Conservation (phyloP, 2,888 invertebrate genomes). For the Ctena decussata region DNA sequence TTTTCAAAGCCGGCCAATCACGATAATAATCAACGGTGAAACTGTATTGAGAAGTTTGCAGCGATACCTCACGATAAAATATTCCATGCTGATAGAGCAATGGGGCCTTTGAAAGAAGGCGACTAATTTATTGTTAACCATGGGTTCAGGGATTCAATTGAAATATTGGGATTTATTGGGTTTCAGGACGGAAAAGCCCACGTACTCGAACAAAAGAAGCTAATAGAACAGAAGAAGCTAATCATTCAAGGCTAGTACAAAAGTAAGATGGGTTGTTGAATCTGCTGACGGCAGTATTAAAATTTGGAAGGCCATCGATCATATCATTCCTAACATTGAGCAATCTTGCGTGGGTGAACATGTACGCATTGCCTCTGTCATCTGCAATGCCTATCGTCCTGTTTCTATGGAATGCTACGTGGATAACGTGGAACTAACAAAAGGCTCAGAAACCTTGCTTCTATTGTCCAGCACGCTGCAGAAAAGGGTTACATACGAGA, state of each 20-base stretch:
- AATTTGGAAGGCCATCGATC: not conserved
- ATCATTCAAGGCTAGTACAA: conserved; percentile 3
- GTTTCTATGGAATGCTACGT: no score
- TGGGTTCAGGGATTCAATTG: not conserved
- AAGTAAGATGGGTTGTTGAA: not conserved
- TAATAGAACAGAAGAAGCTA: not conserved
- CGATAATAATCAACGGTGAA: no score
- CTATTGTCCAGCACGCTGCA: not conserved
- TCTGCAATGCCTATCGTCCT: not conserved
- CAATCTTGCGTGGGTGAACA: not conserved
- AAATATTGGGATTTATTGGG: not conserved
- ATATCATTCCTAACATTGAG: not conserved
- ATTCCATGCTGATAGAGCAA: no score
- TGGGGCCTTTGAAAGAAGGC: no score
- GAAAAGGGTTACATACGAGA: not conserved
- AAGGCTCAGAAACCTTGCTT: not conserved
- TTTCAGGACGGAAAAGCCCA: not conserved
- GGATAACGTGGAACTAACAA: not conserved
- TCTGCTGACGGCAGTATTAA: not conserved
- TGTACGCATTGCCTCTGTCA: not conserved
- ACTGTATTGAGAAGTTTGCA: no score
- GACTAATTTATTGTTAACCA: not conserved
- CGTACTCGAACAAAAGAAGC: not conserved
- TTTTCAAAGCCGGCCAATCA: no score
- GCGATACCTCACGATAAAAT: no score